Conservation (phyloP, 1,140 invertebrate species). For the Hypothenemus hampei region DNA sequence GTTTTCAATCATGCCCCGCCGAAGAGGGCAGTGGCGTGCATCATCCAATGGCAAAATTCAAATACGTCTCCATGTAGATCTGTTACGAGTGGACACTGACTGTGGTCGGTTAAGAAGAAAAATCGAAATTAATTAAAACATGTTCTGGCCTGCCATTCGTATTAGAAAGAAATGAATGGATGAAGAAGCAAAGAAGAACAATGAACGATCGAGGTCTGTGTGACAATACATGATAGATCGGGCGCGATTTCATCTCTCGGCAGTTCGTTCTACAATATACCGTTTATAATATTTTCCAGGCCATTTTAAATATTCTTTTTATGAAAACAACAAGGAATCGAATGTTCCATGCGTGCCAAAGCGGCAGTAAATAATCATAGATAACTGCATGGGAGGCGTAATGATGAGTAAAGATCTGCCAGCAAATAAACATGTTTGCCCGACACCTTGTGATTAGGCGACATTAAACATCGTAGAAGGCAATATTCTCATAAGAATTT, state of each 20-base stretch:
- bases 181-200: constrained; percentile 42
- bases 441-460: constrained; percentile 22
- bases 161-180: constrained; percentile 39
- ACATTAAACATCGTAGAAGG: constrained; percentile 15
- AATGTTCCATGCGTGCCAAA: too few species aligned
- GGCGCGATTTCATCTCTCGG: constrained; percentile 42
- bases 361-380: too few species aligned
- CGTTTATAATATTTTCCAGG: too few species aligned
- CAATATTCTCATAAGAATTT: constrained; percentile 26
- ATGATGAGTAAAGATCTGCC: too few species aligned
- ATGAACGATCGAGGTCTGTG: constrained; percentile 41
- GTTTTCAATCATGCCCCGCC: constrained; percentile 38
- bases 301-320: too few species aligned
- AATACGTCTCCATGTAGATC: background rate
- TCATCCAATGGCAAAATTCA: background rate
- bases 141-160: constrained; percentile 38
- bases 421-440: constrained; percentile 23
- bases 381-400: too few species aligned
- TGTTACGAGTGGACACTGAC: constrained; percentile 13
- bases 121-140: constrained; percentile 44
- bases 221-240: constrained; percentile 46
- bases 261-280: constrained; percentile 33
- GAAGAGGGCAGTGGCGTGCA: constrained; percentile 18
- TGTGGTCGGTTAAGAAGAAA: constrained; percentile 29
- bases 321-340: too few species aligned